Conservation (phyloP, 2,888 invertebrate genomes). For the Spisula solida region DNA sequence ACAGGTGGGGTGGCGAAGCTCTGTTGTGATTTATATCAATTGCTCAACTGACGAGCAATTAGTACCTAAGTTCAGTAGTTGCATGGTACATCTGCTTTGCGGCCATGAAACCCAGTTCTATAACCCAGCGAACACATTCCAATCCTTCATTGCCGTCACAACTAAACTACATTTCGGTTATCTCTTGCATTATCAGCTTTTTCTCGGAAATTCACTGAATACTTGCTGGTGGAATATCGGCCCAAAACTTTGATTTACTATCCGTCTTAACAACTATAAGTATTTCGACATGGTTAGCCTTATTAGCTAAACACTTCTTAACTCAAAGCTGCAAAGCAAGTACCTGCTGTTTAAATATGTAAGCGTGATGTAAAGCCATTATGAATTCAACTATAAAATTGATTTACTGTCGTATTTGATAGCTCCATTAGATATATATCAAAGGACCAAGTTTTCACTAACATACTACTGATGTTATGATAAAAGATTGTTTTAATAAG, state of each 20-base stretch:
- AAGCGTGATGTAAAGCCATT: conserved; percentile 66
- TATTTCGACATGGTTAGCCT: conserved; percentile 46
- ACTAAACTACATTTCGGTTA: neutral
- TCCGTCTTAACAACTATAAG: conserved; percentile 26
- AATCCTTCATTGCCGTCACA: neutral
- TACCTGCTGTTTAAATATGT: conserved; percentile 64
- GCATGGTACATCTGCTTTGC: conserved; percentile 6
- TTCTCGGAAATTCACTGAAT: neutral
- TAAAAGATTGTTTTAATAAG: conserved; percentile 28
- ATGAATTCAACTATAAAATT: conserved; percentile 70
- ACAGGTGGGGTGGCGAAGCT: neutral
- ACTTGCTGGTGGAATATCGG: neutral
- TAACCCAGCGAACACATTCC: neutral
- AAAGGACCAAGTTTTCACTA: conserved; percentile 41
- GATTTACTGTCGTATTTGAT: conserved; percentile 63
- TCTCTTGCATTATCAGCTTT: neutral
- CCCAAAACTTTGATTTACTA: conserved; percentile 47
- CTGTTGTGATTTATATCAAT: no score
- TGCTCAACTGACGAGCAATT: no score
- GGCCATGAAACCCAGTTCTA: neutral
- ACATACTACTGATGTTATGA: conserved; percentile 19
- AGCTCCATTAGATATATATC: conserved; percentile 56
- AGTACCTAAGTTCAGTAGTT: neutral
- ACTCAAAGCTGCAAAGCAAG: conserved; percentile 45
- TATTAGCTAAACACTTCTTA: conserved; percentile 41